These are phyloP conservation scores for Monochamus saltuarius DNA, from an alignment of 1,140 invertebrate genomes.

Conservation along the genomic window DNA sequence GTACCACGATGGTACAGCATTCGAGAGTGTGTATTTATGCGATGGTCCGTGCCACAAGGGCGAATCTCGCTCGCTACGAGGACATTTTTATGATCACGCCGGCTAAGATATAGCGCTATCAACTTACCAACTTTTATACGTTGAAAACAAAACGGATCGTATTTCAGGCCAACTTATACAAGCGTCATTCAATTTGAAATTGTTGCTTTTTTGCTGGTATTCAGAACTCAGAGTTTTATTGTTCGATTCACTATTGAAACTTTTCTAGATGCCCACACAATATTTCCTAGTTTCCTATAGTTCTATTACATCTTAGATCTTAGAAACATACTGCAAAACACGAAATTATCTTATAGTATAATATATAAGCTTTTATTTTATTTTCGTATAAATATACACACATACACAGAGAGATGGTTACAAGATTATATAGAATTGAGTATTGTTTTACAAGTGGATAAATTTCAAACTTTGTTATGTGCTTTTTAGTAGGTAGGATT, in stretches of 20 bases:
- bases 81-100: slow-evolving; percentile 52
- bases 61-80: slow-evolving; percentile 38
- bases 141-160: slow-evolving; percentile 52
- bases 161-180: slow-evolving; percentile 48
- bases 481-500: no score
- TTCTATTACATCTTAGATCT: no score
- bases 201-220: slow-evolving; percentile 32
- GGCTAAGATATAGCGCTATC: slow-evolving; percentile 52
- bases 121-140: slow-evolving; percentile 51
- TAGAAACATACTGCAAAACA: no score
- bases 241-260: slow-evolving; percentile 6
- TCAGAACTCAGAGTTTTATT: slow-evolving; percentile 20
- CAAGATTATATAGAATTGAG: no score
- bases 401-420: no score
- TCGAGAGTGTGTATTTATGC: slow-evolving; percentile 35
- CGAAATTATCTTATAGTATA: no score
- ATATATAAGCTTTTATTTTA: no score
- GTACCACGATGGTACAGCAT: slow-evolving; percentile 16
- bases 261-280: no score
- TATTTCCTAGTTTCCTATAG: no score
- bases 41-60: slow-evolving; percentile 35
- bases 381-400: no score
- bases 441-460: no score
- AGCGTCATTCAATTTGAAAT: slow-evolving; percentile 47
- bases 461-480: no score